phyloP scores from a whole-genome alignment of 2,888 invertebrate genomes.

The Leucoma salicis region DNA sequence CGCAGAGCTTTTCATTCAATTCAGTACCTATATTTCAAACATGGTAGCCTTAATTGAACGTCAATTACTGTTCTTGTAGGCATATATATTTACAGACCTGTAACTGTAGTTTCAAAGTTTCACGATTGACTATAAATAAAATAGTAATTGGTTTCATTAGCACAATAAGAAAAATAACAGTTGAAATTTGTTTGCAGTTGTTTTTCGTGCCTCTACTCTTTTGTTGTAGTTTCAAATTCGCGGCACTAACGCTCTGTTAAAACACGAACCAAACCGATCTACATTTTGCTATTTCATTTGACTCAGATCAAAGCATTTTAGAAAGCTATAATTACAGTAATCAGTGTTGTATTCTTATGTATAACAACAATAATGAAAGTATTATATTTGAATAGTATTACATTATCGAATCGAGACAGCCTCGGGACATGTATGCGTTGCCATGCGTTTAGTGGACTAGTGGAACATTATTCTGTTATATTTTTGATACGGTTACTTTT shows the following conservation, averaged over 20 bases:
- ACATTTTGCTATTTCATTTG: slow-evolving; percentile 16
- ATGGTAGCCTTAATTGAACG: too few species aligned
- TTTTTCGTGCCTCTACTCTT: slow-evolving; percentile 1
- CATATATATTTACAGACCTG: too few species aligned
- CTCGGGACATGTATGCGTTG: slow-evolving; percentile 52
- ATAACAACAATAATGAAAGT: slow-evolving; percentile 38
- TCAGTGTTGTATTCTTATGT: slow-evolving; percentile 22
- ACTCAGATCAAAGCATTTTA: slow-evolving; percentile 19
- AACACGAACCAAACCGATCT: slow-evolving; percentile 19
- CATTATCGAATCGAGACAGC: slow-evolving; percentile 56
- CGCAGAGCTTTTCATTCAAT: too few species aligned
- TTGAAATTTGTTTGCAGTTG: slow-evolving; percentile 15
- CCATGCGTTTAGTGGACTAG: slow-evolving; percentile 68
- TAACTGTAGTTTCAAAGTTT: too few species aligned
- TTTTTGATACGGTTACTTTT: slow-evolving; percentile 76
- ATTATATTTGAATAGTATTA: slow-evolving; percentile 43
- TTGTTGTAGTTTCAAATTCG: slow-evolving; percentile 3
- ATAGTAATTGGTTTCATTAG: too few species aligned
- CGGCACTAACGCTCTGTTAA: slow-evolving; percentile 6
- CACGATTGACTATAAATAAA: too few species aligned
- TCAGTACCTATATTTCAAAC: too few species aligned
- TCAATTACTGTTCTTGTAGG: too few species aligned
- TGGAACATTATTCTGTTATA: slow-evolving; percentile 74
- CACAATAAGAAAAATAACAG: too few species aligned
- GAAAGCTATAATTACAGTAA: slow-evolving; percentile 25